Conservation (phyloP, 1,140 invertebrate species). For the Aphelenchoides avenae region DNA sequence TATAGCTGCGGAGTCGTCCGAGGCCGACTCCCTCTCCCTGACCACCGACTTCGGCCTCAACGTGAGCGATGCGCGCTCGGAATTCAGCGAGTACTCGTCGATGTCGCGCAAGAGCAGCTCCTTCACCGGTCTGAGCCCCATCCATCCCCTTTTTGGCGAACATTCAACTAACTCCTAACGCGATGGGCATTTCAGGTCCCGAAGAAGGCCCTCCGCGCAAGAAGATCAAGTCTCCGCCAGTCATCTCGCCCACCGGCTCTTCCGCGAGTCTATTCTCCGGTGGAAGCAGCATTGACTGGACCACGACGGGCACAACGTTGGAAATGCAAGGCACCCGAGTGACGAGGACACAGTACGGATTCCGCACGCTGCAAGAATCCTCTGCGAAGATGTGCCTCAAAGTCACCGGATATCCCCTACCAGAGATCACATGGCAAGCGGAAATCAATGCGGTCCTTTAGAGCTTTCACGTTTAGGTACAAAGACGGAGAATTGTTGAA, state of each 20-base stretch:
- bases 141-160: neutral
- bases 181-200: slow-evolving; percentile 52
- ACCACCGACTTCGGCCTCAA: slow-evolving; percentile 33
- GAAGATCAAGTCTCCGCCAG: slow-evolving; percentile 58
- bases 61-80: slow-evolving; percentile 41
- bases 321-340: slow-evolving; percentile 59
- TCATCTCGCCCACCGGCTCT: slow-evolving; percentile 56
- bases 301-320: slow-evolving; percentile 57
- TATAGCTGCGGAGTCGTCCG: slow-evolving; percentile 28
- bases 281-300: slow-evolving; percentile 56
- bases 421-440: slow-evolving; percentile 72
- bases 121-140: slow-evolving; percentile 18
- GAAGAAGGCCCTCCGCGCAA: slow-evolving; percentile 59
- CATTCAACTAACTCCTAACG: too few species aligned
- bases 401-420: slow-evolving; percentile 87
- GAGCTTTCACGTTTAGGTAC: slow-evolving; percentile 66
- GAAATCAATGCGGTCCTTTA: neutral
- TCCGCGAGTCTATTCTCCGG: slow-evolving; percentile 56
- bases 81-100: slow-evolving; percentile 54
- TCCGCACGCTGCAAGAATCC: slow-evolving; percentile 74
- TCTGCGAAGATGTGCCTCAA: slow-evolving; percentile 90
- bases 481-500: slow-evolving; percentile 75
- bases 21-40: slow-evolving; percentile 28
- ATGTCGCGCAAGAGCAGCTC: slow-evolving; percentile 46
- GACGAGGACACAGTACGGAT: slow-evolving; percentile 65